phyloP scores from a whole-genome alignment of 2,113 vertebrate genomes.

The Sapayoa aenigma region DNA sequence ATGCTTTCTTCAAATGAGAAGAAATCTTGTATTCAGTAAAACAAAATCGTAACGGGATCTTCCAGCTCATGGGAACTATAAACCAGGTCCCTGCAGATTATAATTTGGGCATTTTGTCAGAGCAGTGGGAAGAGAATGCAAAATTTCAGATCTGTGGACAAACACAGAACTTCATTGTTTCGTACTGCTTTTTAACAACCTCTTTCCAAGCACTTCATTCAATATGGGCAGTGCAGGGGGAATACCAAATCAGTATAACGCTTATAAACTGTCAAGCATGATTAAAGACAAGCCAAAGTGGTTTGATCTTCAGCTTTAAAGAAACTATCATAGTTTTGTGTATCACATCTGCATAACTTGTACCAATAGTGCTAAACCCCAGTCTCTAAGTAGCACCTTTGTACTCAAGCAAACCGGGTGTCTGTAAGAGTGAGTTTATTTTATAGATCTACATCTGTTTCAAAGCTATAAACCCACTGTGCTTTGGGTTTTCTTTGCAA shows the following conservation, averaged over 20 bases:
- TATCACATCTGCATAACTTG: constrained; percentile 23
- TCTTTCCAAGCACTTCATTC: constrained; percentile 5
- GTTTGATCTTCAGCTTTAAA: constrained; percentile 44
- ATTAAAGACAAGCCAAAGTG: constrained; percentile 36
- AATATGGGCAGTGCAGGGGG: not conserved
- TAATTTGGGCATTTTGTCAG: not conserved
- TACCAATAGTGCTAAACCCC: not conserved
- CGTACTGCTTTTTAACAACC: not conserved
- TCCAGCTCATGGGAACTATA: not conserved
- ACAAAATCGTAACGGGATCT: not conserved
- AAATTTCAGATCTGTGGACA: constrained; percentile 7
- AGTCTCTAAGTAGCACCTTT: constrained; percentile 8
- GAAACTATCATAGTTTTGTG: not conserved
- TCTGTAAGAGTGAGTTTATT: not conserved
- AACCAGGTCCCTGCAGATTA: not conserved
- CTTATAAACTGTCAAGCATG: not conserved
- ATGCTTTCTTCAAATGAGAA: not conserved
- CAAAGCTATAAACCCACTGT: not conserved
- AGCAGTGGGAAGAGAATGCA: not conserved
- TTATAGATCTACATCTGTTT: not conserved
- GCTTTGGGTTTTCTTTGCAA: not conserved
- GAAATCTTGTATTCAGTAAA: not conserved
- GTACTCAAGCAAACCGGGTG: constrained; percentile 8
- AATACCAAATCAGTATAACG: not conserved
- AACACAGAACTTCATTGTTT: constrained; percentile 29